Conservation (phyloP, 2,113 vertebrate species). For the Plecotus auritus region DNA sequence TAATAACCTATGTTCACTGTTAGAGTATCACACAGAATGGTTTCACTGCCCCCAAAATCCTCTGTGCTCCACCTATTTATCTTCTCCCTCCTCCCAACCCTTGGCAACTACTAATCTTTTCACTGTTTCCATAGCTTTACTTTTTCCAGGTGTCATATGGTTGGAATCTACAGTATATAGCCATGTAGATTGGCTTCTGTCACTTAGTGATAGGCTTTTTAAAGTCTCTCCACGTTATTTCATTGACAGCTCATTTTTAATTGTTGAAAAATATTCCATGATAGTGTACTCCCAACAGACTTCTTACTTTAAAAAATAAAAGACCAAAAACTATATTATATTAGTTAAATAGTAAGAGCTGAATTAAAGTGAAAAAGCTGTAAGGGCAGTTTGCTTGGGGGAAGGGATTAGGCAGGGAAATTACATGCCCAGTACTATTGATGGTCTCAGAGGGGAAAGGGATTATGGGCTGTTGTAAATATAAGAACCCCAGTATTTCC, state of each 20-base stretch:
- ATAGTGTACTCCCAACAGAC: neutral
- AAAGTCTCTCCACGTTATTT: neutral
- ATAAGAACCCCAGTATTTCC: neutral
- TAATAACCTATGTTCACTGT: neutral
- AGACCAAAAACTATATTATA: neutral
- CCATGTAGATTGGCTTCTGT: neutral
- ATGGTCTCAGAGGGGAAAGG: neutral
- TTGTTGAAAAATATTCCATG: neutral
- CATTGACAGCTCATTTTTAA: neutral
- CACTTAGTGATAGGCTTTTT: neutral
- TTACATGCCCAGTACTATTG: fast-evolving
- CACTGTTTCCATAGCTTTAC: neutral
- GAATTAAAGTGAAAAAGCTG: neutral
- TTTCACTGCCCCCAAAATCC: neutral
- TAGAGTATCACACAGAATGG: neutral
- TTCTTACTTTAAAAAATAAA: neutral
- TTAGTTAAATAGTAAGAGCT: neutral
- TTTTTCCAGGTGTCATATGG: neutral
- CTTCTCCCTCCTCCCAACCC: neutral
- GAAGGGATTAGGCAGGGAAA: neutral
- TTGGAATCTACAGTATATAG: neutral
- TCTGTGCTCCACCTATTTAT: neutral
- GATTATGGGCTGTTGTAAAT: neutral
- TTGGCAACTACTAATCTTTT: neutral
- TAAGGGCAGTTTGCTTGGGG: too few species aligned